Conservation (phyloP, 1,140 invertebrate genomes). For the Euschistus heros region DNA sequence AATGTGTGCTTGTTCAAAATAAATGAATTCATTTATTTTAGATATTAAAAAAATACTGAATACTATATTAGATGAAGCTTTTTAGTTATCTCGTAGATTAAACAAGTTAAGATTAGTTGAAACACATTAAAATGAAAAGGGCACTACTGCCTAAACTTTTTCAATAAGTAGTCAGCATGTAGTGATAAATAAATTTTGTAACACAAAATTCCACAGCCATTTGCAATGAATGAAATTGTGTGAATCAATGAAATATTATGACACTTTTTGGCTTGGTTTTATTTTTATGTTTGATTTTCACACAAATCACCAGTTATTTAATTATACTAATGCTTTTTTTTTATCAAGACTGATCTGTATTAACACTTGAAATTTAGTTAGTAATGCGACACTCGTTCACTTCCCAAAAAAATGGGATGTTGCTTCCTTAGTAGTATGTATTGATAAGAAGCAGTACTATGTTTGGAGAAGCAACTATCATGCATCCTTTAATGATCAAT, state of each 20-base stretch:
- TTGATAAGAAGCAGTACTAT: too few species aligned
- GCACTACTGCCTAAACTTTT: neutral
- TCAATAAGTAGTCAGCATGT: neutral
- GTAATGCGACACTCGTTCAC: slow-evolving; percentile 1
- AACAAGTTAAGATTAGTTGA: neutral
- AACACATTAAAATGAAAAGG: neutral
- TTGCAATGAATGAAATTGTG: too few species aligned
- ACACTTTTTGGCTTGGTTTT: too few species aligned
- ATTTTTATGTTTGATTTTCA: too few species aligned
- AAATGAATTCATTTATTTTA: neutral
- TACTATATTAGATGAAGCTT: neutral
- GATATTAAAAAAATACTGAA: neutral
- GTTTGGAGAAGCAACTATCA: too few species aligned
- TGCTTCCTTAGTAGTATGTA: neutral
- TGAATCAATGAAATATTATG: too few species aligned
- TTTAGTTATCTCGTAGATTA: neutral
- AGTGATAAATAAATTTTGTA: neutral
- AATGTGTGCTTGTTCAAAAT: slow-evolving; percentile 1
- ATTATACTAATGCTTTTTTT: too few species aligned
- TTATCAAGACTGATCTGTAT: too few species aligned
- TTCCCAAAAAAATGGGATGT: slow-evolving; percentile 5
- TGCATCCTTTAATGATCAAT: too few species aligned
- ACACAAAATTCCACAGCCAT: too few species aligned
- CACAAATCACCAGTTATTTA: too few species aligned
- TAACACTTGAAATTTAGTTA: slow-evolving; percentile 2